Evolutionary conservation across 2,888 invertebrate species (phyloP), one percentile per base, ranked within the genome.

Genomic region (Chironomus riparius): DNA sequence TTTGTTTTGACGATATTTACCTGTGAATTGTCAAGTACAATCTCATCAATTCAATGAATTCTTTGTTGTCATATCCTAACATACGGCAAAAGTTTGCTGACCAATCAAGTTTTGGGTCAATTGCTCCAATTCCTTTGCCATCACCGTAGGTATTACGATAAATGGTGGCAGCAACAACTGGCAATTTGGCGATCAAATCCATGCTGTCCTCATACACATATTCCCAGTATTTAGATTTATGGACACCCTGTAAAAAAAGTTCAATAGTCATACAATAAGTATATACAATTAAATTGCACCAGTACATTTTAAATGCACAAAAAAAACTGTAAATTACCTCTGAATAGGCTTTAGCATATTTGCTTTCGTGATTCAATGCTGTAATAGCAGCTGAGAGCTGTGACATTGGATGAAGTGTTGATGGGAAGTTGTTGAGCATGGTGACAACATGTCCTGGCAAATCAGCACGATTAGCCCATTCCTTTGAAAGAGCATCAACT

Each of bases 131-230:
- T n/a, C 90, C 88, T 78, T 90, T 90, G 77, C 87, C 87, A 76
- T 85, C 86, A 78, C 86, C 86, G 82, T 90, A 92, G 77, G 91
- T 86, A 81, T 94, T 94, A 78, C 91, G 88, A 83, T 95, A 95
- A 80, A 95, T 95, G 76, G 91, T 91, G 24, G 95, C 92, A 24
- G 94, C 94, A 12, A 95, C 88, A 13, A 92, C 92, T 0, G 94
- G 93, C 79, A 95, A 85, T 83, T 94, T 95, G 77, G 94, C 94
- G 81, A 95, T 92, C 79, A 95, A 85, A 82, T 94, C 91, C 91
- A 95, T 93, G 76, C 92, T 87, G 82, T 95, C 95, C 84, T 95
- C 94, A 82, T 91, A 95, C 3, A 87, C 86, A 56, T 81, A 82
- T 79, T 93, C 92, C 94, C 94, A 95, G 82, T 92, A 94, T 79